Conservation (phyloP, 2,888 invertebrate species). For the Caenorhabditis afra region DNA sequence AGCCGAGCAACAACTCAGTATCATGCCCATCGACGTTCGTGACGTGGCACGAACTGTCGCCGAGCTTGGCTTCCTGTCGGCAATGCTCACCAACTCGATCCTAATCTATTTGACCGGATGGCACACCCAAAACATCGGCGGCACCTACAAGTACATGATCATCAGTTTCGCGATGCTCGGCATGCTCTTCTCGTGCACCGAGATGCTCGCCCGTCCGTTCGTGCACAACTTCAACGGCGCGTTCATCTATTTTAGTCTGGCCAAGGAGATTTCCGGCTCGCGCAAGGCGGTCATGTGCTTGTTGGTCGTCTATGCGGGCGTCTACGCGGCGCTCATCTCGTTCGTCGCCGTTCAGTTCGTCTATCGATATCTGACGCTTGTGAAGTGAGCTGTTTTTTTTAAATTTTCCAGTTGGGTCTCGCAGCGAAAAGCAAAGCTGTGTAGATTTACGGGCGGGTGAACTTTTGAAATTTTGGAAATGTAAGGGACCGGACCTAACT, state of each 20-base stretch:
- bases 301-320: background rate
- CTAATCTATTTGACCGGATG: constrained; percentile 39
- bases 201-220: constrained; percentile 5
- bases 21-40: too few species aligned
- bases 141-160: constrained; percentile 36
- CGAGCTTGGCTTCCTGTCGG: constrained; percentile 2
- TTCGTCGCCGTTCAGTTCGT: constrained; percentile 42
- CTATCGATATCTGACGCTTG: constrained; percentile 25
- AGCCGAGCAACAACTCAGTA: too few species aligned
- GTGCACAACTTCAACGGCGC: constrained; percentile 9
- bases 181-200: constrained; percentile 1
- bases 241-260: constrained; percentile 15
- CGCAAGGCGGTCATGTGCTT: background rate
- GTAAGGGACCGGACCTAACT: too few species aligned
- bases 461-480: too few species aligned
- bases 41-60: background rate
- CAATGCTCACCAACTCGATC: constrained; percentile 1
- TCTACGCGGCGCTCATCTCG: constrained; percentile 14
- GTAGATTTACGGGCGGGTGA: too few species aligned
- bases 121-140: constrained; percentile 20
- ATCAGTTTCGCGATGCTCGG: background rate
- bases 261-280: constrained; percentile 5
- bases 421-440: too few species aligned
- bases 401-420: background rate
- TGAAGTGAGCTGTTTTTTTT: constrained; percentile 14